Conservation (phyloP, 2,113 vertebrate species). For the Cyprinodon variegatus region DNA sequence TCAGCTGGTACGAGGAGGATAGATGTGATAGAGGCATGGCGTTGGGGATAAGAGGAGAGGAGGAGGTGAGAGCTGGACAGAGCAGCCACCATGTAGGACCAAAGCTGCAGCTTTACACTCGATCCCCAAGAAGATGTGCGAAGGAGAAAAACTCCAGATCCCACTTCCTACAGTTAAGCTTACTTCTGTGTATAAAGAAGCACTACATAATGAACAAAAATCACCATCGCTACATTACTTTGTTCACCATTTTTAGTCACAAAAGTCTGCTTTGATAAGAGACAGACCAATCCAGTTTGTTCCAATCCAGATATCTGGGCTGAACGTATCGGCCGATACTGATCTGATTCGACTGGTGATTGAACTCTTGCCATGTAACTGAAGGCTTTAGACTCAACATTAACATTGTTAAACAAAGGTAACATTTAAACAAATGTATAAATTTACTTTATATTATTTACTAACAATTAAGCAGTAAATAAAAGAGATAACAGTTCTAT, state of each 20-base stretch:
- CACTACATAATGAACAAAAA: not conserved
- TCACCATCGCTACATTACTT: not conserved
- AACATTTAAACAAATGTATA: no score
- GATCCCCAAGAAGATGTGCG: not conserved
- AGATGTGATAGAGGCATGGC: slow-evolving; percentile 17
- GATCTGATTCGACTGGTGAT: no score
- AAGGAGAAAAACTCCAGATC: not conserved
- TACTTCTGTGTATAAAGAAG: not conserved
- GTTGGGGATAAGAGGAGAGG: slow-evolving; percentile 28
- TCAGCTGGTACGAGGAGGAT: slow-evolving; percentile 59
- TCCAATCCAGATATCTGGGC: no score
- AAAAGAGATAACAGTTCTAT: no score
- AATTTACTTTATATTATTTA: no score
- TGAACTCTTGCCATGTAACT: no score
- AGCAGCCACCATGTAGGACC: slow-evolving; percentile 3
- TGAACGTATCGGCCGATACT: no score
- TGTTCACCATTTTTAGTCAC: not conserved
- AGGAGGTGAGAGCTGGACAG: slow-evolving; percentile 33
- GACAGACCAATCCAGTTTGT: no score
- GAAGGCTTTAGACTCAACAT: no score
- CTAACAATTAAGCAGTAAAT: no score
- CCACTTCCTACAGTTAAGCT: not conserved
- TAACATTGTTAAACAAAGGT: no score
- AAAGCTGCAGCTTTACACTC: not conserved
- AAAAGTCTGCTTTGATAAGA: not conserved